Base-by-base conservation (phyloP, 92 coral and sea anemone genomes). In the Nematostella vectensis region DNA sequence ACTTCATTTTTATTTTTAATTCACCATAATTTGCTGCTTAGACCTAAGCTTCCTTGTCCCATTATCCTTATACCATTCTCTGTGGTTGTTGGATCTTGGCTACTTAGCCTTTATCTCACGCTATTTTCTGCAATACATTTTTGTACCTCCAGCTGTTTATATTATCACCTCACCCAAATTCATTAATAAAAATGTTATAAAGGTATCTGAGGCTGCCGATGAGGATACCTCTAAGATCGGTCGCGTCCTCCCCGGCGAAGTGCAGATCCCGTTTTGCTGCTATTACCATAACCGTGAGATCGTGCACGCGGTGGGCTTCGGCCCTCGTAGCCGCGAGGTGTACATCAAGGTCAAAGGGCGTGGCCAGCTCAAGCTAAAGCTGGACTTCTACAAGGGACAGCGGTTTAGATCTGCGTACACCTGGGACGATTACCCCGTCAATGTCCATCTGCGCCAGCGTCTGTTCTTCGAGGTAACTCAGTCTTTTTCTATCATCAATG, bases 181-280 rank as follows among this genome's bases (percentile, higher is more conserved):
- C n/a, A n/a, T n/a, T n/a, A n/a, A n/a, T n/a, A n/a, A n/a, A n/a
- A n/a, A n/a, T n/a, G n/a, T n/a, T n/a, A n/a, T n/a, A n/a, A n/a
- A n/a, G n/a, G n/a, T n/a, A n/a, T 29, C 78, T 40, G 88, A 79
- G 60, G 69, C 72, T 30, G 87, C 95, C 0, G 71, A 65, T 65
- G 67, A 77, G 50, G 60, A 51, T 42, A 72, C 77, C 23, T 72
- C 74, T 67, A 73, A 74, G 54, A 68, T 85, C 48, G 78, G 88
- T 37, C 74, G 72, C 48, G 88, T 85, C 45, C 77, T 80, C 3
- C 48, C 50, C 16, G 81, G 83, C 33, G 95, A 85, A 56, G 85
- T 85, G 28, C 67, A 61, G 31, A 76, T 85, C 0, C 95, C 95
- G 10, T 85, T 85, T 62, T 80, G 87, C 55, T 85, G 95, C 55